Conservation (phyloP, 37 sponge, comb jelly and placozoan species). For the Theonella swinhoei region DNA sequence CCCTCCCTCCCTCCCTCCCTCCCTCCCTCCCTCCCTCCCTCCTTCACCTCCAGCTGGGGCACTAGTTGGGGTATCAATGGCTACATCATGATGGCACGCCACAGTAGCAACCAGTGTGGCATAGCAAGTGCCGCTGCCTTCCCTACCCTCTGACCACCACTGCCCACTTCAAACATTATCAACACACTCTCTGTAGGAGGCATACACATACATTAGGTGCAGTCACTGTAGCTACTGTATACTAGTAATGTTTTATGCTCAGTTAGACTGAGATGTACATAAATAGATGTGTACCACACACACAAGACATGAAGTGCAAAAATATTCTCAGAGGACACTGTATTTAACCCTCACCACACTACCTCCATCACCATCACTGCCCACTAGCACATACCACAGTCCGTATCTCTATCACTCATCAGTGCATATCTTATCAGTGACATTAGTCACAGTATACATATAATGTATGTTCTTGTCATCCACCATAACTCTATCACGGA, state of each 20-base stretch:
- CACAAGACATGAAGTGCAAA: no score
- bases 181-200: not conserved
- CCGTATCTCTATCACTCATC: no score
- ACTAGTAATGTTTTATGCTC: no score
- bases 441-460: no score
- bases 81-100: conserved; percentile 70
- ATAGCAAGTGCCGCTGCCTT: conserved; percentile 75
- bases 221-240: no score
- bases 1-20: not conserved
- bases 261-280: no score
- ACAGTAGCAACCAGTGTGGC: conserved; percentile 75
- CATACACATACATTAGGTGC: no score
- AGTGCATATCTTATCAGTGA: no score
- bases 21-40: not conserved
- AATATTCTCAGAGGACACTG: not conserved
- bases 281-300: no score
- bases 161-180: not conserved
- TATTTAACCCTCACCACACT: not conserved
- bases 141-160: conserved; percentile 42
- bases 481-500: no score
- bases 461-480: no score
- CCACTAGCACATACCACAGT: no score
- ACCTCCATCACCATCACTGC: not conserved
- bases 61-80: conserved; percentile 74
- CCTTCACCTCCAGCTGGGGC: conserved; percentile 64